Percentiles rank a stretch among this genome's conserved stretches.
Evolutionary conservation across 2,113 vertebrate genomes (phyloP).

Genomic region (Tetrax tetrax): DNA sequence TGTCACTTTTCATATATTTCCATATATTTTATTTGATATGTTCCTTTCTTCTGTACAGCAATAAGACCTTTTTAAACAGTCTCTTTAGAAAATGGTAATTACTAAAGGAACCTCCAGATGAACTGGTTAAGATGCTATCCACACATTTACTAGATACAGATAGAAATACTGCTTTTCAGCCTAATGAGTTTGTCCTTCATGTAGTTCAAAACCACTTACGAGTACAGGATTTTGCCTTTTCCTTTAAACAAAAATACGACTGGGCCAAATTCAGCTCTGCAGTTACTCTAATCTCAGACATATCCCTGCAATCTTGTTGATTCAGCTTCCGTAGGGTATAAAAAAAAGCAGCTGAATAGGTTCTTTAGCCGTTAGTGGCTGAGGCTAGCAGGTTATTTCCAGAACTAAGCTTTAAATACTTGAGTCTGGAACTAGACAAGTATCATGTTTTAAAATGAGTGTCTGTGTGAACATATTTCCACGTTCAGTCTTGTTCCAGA

Average conservation of each 20-base stretch:
- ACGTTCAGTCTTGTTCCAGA: not conserved
- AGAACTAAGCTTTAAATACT: not conserved
- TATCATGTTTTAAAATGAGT: not conserved
- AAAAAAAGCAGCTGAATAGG: not conserved
- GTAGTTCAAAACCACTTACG: not conserved
- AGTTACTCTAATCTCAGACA: not conserved
- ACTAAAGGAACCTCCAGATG: not conserved
- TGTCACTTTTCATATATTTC: not conserved
- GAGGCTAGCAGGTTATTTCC: not conserved
- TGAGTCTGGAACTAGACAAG: not conserved
- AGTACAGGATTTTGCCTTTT: not conserved
- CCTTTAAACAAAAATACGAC: constrained; percentile 7
- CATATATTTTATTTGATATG: not conserved
- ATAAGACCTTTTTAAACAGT: not conserved
- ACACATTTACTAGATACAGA: not conserved
- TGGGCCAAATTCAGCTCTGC: constrained; percentile 31
- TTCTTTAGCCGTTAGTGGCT: not conserved
- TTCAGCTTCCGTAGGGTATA: not conserved
- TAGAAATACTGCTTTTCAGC: not conserved
- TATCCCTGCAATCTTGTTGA: constrained; percentile 24
- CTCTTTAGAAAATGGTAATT: not conserved
- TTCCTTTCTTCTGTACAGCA: not conserved
- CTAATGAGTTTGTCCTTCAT: constrained; percentile 12
- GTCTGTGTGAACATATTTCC: not conserved
- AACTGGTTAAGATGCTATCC: not conserved